Percentiles rank a stretch among this genome's conserved stretches.
These are phyloP conservation scores for Stercorarius parasiticus DNA, from an alignment of 2,113 vertebrate genomes.

Conservation along the genomic window DNA sequence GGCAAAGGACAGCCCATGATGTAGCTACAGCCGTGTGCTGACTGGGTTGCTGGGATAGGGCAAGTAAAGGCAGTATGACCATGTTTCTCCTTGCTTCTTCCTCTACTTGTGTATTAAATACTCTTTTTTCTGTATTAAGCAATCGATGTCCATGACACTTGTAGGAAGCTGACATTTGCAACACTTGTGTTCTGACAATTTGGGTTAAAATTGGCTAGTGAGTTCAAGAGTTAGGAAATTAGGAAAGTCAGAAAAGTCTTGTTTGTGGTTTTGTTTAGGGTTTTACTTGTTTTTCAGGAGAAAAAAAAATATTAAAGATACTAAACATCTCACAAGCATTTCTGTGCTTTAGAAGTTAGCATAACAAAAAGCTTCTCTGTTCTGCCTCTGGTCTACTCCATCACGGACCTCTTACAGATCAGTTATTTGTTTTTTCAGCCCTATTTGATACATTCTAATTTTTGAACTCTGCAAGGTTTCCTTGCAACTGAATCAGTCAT, in stretches of 20 bases:
- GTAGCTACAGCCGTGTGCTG: not conserved
- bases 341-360: not conserved
- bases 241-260: not conserved
- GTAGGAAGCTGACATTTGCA: not conserved
- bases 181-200: not conserved
- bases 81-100: not conserved
- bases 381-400: not conserved
- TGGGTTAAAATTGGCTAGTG: not conserved
- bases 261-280: not conserved
- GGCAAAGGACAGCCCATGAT: not conserved
- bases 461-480: slow-evolving; percentile 16
- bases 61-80: not conserved
- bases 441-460: not conserved
- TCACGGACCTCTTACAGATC: not conserved
- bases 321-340: not conserved
- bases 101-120: not conserved
- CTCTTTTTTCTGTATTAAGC: not conserved
- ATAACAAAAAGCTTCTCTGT: not conserved
- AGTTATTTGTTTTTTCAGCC: not conserved
- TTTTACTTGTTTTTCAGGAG: not conserved
- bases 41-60: not conserved
- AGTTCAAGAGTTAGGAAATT: not conserved
- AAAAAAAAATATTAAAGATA: not conserved
- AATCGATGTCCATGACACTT: not conserved
- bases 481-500: slow-evolving; percentile 15